phyloP scores from a whole-genome alignment of 2,797 vertebrate species.

The Tauraco hartlaubi region DNA sequence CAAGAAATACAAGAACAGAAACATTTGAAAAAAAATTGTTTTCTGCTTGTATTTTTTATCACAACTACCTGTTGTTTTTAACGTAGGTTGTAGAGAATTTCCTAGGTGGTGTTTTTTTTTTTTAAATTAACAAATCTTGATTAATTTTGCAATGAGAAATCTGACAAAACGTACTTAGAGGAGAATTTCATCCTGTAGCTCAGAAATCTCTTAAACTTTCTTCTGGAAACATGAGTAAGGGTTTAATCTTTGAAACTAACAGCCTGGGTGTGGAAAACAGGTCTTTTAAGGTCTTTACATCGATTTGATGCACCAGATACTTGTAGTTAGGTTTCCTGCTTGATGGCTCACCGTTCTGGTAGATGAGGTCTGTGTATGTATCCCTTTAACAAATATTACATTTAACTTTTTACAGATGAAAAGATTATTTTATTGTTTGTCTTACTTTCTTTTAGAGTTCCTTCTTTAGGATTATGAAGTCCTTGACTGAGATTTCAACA shows the following conservation, averaged over 20 bases:
- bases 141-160: not conserved
- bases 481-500: slow-evolving; percentile 43
- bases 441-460: not conserved
- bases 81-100: not conserved
- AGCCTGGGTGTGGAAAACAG: not conserved
- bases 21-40: not conserved
- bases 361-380: not conserved
- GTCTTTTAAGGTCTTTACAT: not conserved
- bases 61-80: not conserved
- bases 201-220: not conserved
- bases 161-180: not conserved
- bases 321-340: not conserved
- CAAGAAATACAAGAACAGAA: not conserved
- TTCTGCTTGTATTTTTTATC: not conserved
- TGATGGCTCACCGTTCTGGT: not conserved
- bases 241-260: not conserved
- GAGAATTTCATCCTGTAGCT: not conserved
- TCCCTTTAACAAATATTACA: not conserved
- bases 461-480: slow-evolving; percentile 1
- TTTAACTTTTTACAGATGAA: not conserved
- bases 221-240: not conserved
- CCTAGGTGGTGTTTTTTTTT: not conserved
- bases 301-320: not conserved
- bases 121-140: not conserved
- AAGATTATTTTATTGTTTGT: not conserved